Evolutionary conservation across 2,797 vertebrate genomes (phyloP), one percentile per base, ranked within the genome.

Genomic region (Paratrypauchen microcephalus): DNA sequence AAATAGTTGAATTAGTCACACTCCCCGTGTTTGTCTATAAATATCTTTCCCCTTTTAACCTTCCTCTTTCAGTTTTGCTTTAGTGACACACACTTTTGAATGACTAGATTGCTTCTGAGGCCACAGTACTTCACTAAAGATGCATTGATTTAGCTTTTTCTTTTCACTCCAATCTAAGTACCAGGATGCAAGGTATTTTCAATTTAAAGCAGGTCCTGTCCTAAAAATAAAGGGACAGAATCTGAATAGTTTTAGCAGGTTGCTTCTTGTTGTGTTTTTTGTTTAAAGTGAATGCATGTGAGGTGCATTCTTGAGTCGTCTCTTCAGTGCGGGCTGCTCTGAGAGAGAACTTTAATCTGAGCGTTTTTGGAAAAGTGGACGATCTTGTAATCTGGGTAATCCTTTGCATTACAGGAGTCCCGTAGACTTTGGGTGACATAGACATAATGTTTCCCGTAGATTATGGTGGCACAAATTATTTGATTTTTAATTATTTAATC

Each of bases 341-440:
- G 62, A 76, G 61, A 5, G 71, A 75, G 72, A 26, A 1, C 63
- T 57, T 26, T 81, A 84, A 85, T 86, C 74, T 1, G 13, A 26
- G 30, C 54, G 13, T 55, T 69, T 26, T 59, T 73, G 72, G 67
- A 28, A 66, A 75, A 71, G 54, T 71, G 24, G 45, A 63, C 54
- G 39, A 59, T 55, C 61, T 75, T 45, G 62, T 81, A 73, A 79
- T 81, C 71, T 70, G 74, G 57, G 48, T 84, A 76, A 88, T 82
- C 77, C 77, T 80, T 74, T 69, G 69, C 30, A 50, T 79, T 71
- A 80, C 62, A 12, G 71, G 41, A 45, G 3, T 45, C 11, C 3
- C 41, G 16, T 16, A 45, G 41, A 45, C 41, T 45, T 8, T 36
- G 32, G 8, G 7, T 16, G 39, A 41, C 12, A 4, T 15, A 4